Evolutionary conservation across 2,113 vertebrate species (phyloP).

Genomic region (Atractosteus spatula): DNA sequence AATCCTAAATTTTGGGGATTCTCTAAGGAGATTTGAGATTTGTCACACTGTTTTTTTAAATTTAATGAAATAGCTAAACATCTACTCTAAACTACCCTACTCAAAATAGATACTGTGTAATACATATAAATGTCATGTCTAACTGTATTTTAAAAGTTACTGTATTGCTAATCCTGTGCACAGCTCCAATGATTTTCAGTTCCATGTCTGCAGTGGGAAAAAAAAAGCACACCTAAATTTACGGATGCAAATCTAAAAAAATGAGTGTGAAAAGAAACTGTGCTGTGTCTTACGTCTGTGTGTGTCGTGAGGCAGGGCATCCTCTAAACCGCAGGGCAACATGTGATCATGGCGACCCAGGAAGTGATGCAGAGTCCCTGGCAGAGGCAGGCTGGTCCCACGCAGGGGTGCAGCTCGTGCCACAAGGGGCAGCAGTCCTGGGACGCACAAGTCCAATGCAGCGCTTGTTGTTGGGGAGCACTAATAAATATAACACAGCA

Average conservation of each 20-base stretch:
- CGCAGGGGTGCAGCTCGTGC: constrained; percentile 50
- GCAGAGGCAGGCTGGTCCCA: constrained; percentile 51
- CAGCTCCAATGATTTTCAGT: too few species aligned
- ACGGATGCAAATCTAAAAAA: constrained; percentile 16
- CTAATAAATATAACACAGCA: constrained; percentile 19
- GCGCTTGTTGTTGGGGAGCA: constrained; percentile 38
- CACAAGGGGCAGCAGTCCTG: constrained; percentile 46
- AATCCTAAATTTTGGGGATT: too few species aligned
- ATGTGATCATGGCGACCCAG: constrained; percentile 44
- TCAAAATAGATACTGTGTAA: too few species aligned
- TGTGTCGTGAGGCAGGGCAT: constrained; percentile 45
- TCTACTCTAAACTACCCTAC: too few species aligned
- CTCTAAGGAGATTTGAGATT: too few species aligned
- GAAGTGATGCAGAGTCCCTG: constrained; percentile 49
- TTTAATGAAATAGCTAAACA: too few species aligned
- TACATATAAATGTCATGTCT: too few species aligned
- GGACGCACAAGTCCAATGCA: constrained; percentile 50
- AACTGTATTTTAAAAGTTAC: too few species aligned
- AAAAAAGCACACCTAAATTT: neutral
- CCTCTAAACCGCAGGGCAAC: constrained; percentile 52
- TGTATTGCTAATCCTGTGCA: too few species aligned
- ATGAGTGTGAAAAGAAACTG: constrained; percentile 3
- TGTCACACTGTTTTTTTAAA: too few species aligned
- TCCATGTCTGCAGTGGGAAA: neutral
- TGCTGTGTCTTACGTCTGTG: constrained; percentile 46